Percentiles rank a stretch among this genome's conserved stretches.
These are phyloP conservation scores for Melopsittacus undulatus DNA, from an alignment of 2,797 vertebrate genomes.

Conservation along the genomic window DNA sequence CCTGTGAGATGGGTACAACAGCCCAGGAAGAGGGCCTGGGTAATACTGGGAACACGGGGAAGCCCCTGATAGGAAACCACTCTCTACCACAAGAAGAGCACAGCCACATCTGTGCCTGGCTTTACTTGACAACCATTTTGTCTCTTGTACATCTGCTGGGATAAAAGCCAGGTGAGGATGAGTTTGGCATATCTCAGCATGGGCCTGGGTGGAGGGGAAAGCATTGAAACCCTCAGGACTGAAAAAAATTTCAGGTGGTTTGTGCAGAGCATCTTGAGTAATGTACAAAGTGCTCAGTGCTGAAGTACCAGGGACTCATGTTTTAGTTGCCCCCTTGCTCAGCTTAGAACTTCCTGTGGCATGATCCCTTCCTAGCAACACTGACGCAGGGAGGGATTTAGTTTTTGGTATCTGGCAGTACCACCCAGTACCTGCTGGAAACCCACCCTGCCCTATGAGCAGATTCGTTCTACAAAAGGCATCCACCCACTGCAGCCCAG, in stretches of 20 bases:
- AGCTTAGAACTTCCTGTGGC: background rate
- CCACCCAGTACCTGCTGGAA: background rate
- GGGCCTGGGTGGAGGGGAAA: background rate
- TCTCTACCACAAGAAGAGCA: background rate
- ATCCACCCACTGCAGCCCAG: background rate
- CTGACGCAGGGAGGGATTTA: background rate
- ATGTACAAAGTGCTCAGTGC: background rate
- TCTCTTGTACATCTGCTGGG: background rate
- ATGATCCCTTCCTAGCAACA: background rate
- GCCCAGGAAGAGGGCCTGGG: background rate
- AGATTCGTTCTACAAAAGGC: background rate
- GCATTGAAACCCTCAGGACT: background rate
- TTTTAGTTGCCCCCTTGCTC: background rate
- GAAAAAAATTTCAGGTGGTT: background rate
- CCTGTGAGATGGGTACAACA: background rate
- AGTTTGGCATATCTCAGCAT: background rate
- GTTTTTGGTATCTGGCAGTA: background rate
- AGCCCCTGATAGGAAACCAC: background rate
- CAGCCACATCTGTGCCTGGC: background rate
- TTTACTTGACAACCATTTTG: background rate
- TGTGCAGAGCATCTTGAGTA: background rate
- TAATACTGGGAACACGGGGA: background rate
- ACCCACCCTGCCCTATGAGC: background rate
- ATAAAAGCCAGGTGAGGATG: background rate
- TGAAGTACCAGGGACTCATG: accelerated